Conservation (phyloP, 2,113 vertebrate genomes). For the Anhinga anhinga region DNA sequence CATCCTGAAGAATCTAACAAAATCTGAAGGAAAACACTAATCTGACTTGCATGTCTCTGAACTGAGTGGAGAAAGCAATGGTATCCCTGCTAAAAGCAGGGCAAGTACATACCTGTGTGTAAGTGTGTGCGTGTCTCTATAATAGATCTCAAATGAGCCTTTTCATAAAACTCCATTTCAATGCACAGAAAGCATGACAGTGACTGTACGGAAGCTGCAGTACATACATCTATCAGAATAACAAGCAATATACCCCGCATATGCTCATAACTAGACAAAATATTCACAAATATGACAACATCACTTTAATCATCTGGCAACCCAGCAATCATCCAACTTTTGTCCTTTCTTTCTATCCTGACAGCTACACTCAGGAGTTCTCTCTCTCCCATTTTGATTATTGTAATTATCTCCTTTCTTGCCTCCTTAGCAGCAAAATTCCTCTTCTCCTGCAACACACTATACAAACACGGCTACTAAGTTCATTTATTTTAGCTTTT, state of each 20-base stretch:
- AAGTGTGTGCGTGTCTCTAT: background rate
- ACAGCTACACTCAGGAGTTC: background rate
- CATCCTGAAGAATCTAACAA: background rate
- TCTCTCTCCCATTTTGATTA: constrained; percentile 14
- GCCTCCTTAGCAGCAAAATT: background rate
- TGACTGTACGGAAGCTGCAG: background rate
- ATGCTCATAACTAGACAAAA: background rate
- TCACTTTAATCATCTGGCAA: background rate
- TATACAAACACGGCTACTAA: background rate
- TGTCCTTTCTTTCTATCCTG: background rate
- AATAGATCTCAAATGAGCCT: background rate
- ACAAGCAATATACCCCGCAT: background rate
- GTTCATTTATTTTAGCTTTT: background rate
- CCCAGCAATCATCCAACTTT: constrained; percentile 22
- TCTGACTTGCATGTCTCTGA: background rate
- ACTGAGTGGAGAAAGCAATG: background rate
- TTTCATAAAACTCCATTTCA: background rate
- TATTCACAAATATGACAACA: constrained; percentile 13
- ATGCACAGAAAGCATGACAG: background rate
- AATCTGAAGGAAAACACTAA: background rate
- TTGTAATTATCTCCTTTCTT: background rate
- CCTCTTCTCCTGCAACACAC: background rate
- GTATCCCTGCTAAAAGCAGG: background rate
- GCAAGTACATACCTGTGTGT: background rate
- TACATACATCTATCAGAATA: background rate